These are phyloP conservation scores for Ara ararauna DNA, from an alignment of 2,797 vertebrate species.

Conservation along the genomic window DNA sequence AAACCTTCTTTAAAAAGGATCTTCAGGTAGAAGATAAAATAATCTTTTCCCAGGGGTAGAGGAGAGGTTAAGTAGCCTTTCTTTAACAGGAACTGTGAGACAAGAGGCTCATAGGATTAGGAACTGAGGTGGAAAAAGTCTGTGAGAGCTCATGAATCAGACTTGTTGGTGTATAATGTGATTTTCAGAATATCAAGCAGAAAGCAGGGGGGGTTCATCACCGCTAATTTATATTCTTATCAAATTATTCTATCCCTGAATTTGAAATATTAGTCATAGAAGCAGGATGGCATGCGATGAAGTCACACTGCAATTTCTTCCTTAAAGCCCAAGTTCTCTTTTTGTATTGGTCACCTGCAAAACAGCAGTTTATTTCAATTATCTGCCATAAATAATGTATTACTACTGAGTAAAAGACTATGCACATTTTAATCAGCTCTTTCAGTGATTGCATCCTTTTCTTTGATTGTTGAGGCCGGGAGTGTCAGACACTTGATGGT, in stretches of 20 bases:
- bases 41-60: not conserved
- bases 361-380: slow-evolving; percentile 43
- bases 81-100: not conserved
- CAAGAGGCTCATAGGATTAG: slow-evolving; percentile 28
- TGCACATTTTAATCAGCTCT: slow-evolving; percentile 62
- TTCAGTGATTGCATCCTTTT: not conserved
- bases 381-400: slow-evolving; percentile 50
- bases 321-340: slow-evolving; percentile 24
- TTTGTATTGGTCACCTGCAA: slow-evolving; percentile 25
- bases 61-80: not conserved
- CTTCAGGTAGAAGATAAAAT: not conserved
- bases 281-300: not conserved
- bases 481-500: not conserved
- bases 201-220: slow-evolving; percentile 36
- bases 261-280: slow-evolving; percentile 48
- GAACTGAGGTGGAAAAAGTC: not conserved
- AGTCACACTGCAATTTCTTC: not conserved
- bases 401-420: slow-evolving; percentile 26
- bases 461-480: not conserved
- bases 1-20: not conserved
- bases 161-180: slow-evolving; percentile 9
- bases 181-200: slow-evolving; percentile 52
- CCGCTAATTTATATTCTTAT: slow-evolving; percentile 45
- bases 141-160: not conserved
- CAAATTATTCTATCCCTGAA: slow-evolving; percentile 58